These are phyloP conservation scores for Hypomecis atomaria DNA, from an alignment of 2,888 invertebrate species.

Conservation along the genomic window DNA sequence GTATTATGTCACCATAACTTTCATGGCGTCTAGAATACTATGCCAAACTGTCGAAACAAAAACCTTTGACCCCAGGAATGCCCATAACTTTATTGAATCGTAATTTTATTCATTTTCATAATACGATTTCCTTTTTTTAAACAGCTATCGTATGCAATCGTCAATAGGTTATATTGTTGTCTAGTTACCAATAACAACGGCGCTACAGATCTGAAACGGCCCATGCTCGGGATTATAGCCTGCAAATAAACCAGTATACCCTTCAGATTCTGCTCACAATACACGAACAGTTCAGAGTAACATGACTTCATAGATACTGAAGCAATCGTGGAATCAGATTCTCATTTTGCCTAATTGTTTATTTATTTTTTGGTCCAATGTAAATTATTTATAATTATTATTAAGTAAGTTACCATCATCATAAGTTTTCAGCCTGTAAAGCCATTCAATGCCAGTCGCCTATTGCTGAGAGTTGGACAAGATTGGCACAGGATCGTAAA, in stretches of 20 bases:
- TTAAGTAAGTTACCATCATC: too few relatives aligned
- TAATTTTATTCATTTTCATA: neutral
- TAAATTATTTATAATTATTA: too few relatives aligned
- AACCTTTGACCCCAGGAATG: neutral
- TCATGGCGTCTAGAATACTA: neutral
- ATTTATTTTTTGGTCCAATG: too few relatives aligned
- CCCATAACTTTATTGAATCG: too few relatives aligned
- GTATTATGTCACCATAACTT: neutral
- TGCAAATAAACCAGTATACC: constrained; percentile 49
- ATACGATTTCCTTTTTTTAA: constrained; percentile 5
- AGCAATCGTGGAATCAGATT: neutral
- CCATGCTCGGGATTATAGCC: constrained; percentile 32
- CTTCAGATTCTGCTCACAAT: constrained; percentile 39
- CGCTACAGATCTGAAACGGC: constrained; percentile 29
- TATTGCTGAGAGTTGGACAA: too few relatives aligned
- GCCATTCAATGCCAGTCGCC: too few relatives aligned
- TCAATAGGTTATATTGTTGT: constrained; percentile 10
- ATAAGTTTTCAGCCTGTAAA: too few relatives aligned
- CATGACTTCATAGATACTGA: neutral
- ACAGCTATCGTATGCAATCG: constrained; percentile 1
- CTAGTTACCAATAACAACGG: constrained; percentile 19
- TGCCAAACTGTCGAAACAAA: neutral
- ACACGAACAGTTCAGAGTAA: constrained; percentile 35
- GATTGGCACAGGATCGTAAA: too few relatives aligned
- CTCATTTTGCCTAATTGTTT: too few relatives aligned